phyloP scores from a whole-genome alignment of 2,888 invertebrate genomes.

The Hecatera dysodea region DNA sequence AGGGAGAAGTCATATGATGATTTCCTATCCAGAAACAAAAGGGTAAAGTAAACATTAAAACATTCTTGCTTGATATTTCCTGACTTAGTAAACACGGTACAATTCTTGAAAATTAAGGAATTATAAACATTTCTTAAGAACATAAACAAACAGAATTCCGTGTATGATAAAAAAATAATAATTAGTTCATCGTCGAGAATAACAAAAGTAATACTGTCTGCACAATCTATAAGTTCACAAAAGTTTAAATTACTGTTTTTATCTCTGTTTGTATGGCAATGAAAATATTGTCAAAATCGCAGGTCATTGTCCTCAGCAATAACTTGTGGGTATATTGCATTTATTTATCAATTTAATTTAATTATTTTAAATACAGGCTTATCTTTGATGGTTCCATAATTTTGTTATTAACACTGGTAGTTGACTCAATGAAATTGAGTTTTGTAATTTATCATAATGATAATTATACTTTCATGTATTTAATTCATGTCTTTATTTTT shows the following conservation, averaged over 20 bases:
- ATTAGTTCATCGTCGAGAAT: conserved; percentile 22
- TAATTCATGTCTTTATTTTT: too few species aligned
- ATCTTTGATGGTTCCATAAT: background rate
- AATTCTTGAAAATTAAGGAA: conserved; percentile 33
- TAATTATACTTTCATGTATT: background rate
- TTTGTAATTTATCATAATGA: background rate
- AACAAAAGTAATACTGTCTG: conserved; percentile 9
- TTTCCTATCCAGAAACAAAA: too few species aligned
- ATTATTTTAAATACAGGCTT: conserved; percentile 7
- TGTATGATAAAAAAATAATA: conserved; percentile 31
- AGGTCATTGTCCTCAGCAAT: conserved; percentile 62
- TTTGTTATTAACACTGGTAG: too few species aligned
- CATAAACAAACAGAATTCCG: conserved; percentile 31
- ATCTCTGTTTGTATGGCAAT: conserved; percentile 62
- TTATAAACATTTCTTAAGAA: background rate
- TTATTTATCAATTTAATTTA: conserved; percentile 25
- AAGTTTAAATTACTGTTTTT: conserved; percentile 55
- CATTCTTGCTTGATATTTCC: background rate
- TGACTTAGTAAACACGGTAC: background rate
- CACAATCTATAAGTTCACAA: conserved; percentile 37
- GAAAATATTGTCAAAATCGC: conserved; percentile 68
- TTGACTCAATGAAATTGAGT: background rate
- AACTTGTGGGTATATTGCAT: conserved; percentile 34
- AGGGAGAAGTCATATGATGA: too few species aligned
- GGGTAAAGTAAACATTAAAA: background rate